A percentile compares a stretch with the other conserved stretches of the same genome.
phyloP scores from a whole-genome alignment of 2,113 vertebrate species.

The Galeopterus variegatus region DNA sequence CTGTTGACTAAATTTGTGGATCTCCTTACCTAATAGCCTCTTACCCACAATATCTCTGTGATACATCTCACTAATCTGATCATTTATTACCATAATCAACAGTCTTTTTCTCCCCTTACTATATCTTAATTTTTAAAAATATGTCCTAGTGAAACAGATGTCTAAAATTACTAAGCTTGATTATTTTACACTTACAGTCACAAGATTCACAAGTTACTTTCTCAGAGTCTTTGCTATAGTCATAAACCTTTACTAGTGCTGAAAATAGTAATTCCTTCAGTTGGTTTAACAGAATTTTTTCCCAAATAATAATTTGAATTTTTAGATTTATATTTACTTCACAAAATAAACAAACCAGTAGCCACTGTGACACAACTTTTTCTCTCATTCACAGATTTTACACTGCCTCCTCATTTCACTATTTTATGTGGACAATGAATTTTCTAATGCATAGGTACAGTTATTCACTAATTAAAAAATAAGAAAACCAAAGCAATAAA shows the following conservation, averaged over 20 bases:
- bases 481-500: not conserved
- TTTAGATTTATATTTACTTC: slow-evolving; percentile 17
- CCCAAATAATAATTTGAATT: not conserved
- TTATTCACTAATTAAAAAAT: not conserved
- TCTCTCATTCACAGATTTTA: not conserved
- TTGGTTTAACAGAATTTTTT: not conserved
- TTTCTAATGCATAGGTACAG: not conserved
- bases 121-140: not conserved
- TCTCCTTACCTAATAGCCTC: not conserved
- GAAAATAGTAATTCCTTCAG: not conserved
- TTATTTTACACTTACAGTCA: not conserved
- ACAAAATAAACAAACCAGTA: slow-evolving; percentile 30
- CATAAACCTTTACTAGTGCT: not conserved
- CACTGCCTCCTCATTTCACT: not conserved
- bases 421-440: not conserved
- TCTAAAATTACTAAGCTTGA: not conserved
- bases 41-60: not conserved
- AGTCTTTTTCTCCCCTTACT: not conserved
- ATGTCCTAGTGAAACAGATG: not conserved
- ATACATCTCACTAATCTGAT: not conserved
- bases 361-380: not conserved
- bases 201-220: not conserved
- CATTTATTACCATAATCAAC: not conserved
- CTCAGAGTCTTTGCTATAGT: not conserved
- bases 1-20: not conserved